Evolutionary conservation across 2,888 invertebrate species (phyloP).

Genomic region (Troglohyphantes excavatus): DNA sequence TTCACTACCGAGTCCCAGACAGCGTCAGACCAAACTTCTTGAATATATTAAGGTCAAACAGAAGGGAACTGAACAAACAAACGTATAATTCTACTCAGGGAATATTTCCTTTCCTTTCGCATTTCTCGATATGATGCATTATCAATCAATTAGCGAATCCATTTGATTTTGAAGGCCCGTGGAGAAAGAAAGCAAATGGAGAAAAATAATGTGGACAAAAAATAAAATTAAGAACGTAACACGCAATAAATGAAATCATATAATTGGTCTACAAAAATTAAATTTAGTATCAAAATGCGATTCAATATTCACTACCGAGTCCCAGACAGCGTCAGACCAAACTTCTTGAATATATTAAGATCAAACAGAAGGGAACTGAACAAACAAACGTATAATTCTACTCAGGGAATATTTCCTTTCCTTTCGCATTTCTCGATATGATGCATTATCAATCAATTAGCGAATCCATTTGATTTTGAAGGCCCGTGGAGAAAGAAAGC

Average conservation of each 20-base stretch:
- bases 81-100: slow-evolving; percentile 22
- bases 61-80: slow-evolving; percentile 22
- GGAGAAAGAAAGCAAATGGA: slow-evolving; percentile 37
- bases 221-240: too few relatives aligned
- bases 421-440: slow-evolving; percentile 38
- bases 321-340: too few relatives aligned
- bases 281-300: too few relatives aligned
- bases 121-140: slow-evolving; percentile 47
- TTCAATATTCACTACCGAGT: too few relatives aligned
- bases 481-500: too few relatives aligned
- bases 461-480: too few relatives aligned
- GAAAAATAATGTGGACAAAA: too few relatives aligned
- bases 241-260: too few relatives aligned
- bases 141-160: slow-evolving; percentile 69
- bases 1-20: too few relatives aligned
- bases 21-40: too few relatives aligned
- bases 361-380: neutral
- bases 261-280: too few relatives aligned
- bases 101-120: slow-evolving; percentile 29
- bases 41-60: neutral
- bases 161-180: slow-evolving; percentile 48
- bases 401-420: slow-evolving; percentile 11
- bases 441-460: slow-evolving; percentile 70
- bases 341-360: too few relatives aligned
- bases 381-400: slow-evolving; percentile 27